Percentiles rank a stretch among this genome's conserved stretches.
These are phyloP conservation scores for Acanthococcus lagerstroemiae DNA, from an alignment of 2,888 invertebrate species.

Conservation along the genomic window DNA sequence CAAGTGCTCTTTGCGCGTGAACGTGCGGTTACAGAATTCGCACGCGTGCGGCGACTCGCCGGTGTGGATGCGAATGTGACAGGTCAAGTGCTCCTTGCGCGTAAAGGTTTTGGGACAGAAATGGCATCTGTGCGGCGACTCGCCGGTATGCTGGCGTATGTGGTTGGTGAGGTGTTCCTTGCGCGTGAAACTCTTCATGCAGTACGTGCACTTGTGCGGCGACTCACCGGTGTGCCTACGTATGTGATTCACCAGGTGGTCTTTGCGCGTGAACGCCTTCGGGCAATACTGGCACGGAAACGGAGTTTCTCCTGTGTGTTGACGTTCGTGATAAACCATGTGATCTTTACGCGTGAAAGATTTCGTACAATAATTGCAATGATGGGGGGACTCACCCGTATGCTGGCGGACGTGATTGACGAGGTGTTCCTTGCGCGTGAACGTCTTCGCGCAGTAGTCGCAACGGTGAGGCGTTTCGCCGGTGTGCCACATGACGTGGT, in stretches of 20 bases:
- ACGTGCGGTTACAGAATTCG: conserved; percentile 72
- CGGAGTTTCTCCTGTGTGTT: conserved; percentile 65
- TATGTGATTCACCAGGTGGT: conserved; percentile 80
- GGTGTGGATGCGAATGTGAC: conserved; percentile 73
- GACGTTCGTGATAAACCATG: conserved; percentile 73
- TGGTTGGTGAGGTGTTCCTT: conserved; percentile 40
- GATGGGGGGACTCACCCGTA: conserved; percentile 47
- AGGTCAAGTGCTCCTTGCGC: conserved; percentile 60
- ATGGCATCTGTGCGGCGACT: conserved; percentile 67
- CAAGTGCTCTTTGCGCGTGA: conserved; percentile 75
- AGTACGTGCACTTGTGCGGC: conserved; percentile 75
- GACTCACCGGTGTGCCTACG: conserved; percentile 80
- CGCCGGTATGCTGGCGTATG: conserved; percentile 43
- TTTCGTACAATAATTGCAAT: conserved; percentile 76
- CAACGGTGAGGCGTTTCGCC: conserved; percentile 56
- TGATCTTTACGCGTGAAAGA: conserved; percentile 79
- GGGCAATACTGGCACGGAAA: conserved; percentile 62
- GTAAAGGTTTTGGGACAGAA: conserved; percentile 71
- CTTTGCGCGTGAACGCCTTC: conserved; percentile 80
- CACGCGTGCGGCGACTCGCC: conserved; percentile 80
- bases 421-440: conserved; percentile 76
- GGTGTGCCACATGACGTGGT: conserved; percentile 64
- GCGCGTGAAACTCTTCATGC: conserved; percentile 48
- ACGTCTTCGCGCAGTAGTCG: conserved; percentile 74
- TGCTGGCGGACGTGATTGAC: conserved; percentile 76